Conservation (phyloP, 1,140 invertebrate genomes). For the Cotesia chilonis region DNA sequence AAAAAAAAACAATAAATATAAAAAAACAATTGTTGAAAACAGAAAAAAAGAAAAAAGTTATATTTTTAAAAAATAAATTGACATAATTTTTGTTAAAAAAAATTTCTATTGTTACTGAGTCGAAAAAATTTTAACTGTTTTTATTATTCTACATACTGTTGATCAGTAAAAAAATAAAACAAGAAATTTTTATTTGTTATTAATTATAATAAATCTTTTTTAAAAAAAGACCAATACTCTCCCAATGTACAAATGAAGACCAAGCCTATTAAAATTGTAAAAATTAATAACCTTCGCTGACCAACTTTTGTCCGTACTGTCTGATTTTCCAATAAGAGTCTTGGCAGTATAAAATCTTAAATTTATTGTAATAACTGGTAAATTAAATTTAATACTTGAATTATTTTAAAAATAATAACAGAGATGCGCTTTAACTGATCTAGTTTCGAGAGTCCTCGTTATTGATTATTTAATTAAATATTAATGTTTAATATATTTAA, state of each 20-base stretch:
- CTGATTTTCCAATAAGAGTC: no score
- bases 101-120: slow-evolving; percentile 24
- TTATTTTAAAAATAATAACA: slow-evolving; percentile 11
- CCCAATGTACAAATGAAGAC: slow-evolving; percentile 11
- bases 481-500: not conserved
- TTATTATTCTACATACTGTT: slow-evolving; percentile 32
- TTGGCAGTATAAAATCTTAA: not conserved
- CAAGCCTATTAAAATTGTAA: slow-evolving; percentile 5
- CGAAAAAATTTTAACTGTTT: slow-evolving; percentile 34
- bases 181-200: not conserved
- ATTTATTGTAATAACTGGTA: not conserved
- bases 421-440: slow-evolving; percentile 27
- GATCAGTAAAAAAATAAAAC: slow-evolving; percentile 12
- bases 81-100: slow-evolving; percentile 11
- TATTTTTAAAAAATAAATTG: slow-evolving; percentile 2
- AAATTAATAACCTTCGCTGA: not conserved
- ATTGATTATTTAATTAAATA: not conserved
- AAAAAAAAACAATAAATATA: no score
- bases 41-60: not conserved
- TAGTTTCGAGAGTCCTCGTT: slow-evolving; percentile 36
- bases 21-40: not conserved
- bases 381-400: not conserved
- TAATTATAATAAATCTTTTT: not conserved
- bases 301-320: no score
- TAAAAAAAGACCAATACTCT: not conserved